These are phyloP conservation scores for Palythoa grandiflora DNA, from an alignment of 92 coral and sea anemone genomes.

Conservation along the genomic window DNA sequence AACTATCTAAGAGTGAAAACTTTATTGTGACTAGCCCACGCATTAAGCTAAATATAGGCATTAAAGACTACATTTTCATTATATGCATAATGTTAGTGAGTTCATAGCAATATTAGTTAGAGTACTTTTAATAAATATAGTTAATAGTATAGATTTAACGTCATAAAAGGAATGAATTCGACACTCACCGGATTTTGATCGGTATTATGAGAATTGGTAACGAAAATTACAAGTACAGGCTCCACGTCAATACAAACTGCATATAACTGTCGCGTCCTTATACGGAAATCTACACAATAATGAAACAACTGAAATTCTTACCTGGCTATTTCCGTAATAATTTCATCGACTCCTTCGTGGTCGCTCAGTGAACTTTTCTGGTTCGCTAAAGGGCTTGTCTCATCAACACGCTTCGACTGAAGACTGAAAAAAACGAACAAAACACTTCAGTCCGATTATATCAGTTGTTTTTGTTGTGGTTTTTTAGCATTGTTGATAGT, in stretches of 20 bases:
- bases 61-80: neutral
- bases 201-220: neutral
- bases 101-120: neutral
- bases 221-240: neutral
- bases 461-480: neutral
- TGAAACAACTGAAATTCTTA: neutral
- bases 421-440: slow-evolving; percentile 6
- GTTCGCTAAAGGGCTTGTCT: slow-evolving; percentile 20
- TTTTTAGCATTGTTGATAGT: neutral
- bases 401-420: slow-evolving; percentile 21
- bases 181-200: neutral
- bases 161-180: slow-evolving; percentile 7
- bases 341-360: slow-evolving; percentile 75
- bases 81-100: neutral
- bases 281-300: slow-evolving; percentile 9
- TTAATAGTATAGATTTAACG: neutral
- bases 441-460: neutral
- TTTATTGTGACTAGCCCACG: too few relatives aligned
- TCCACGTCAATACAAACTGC: neutral
- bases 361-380: slow-evolving; percentile 43
- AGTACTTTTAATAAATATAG: neutral
- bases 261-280: slow-evolving; percentile 28
- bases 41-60: too few relatives aligned
- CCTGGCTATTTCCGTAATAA: slow-evolving; percentile 76
- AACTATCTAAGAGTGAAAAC: neutral